Evolutionary conservation across 2,797 vertebrate species (phyloP).

Genomic region (Paramormyrops hopkinsi): DNA sequence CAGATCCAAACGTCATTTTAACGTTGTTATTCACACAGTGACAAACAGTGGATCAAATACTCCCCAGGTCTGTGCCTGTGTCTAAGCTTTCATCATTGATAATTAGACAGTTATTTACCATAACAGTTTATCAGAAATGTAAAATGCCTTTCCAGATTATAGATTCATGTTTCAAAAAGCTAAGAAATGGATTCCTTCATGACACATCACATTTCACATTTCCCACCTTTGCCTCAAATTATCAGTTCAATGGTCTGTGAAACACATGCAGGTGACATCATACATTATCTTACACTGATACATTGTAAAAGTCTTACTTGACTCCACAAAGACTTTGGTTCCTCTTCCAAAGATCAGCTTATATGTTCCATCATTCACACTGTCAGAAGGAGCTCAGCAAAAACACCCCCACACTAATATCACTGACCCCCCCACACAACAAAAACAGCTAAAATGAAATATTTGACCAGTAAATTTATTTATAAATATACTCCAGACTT

Average conservation of each 20-base stretch:
- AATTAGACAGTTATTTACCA: background rate
- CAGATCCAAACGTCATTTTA: slow-evolving; percentile 30
- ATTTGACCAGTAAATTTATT: background rate
- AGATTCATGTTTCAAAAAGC: background rate
- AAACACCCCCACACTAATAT: slow-evolving; percentile 12
- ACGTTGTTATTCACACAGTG: slow-evolving; percentile 32
- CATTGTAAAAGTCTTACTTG: slow-evolving; percentile 26
- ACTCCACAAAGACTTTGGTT: slow-evolving; percentile 22
- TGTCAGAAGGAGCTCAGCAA: slow-evolving; percentile 20
- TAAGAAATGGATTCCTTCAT: background rate
- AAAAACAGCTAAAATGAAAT: background rate
- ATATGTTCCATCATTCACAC: slow-evolving; percentile 29
- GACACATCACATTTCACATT: background rate
- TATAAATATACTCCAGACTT: background rate
- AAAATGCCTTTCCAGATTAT: background rate
- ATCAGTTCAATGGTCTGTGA: background rate
- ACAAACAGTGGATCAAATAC: background rate
- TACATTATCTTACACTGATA: background rate
- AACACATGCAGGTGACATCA: background rate
- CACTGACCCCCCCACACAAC: background rate
- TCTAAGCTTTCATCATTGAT: background rate
- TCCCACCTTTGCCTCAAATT: background rate
- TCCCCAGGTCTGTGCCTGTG: background rate
- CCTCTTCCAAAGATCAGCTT: slow-evolving; percentile 33
- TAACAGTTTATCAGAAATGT: background rate